A percentile compares a stretch with the other conserved stretches of the same genome.
Evolutionary conservation across 2,113 vertebrate genomes (phyloP).

Genomic region (Aptenodytes patagonicus): DNA sequence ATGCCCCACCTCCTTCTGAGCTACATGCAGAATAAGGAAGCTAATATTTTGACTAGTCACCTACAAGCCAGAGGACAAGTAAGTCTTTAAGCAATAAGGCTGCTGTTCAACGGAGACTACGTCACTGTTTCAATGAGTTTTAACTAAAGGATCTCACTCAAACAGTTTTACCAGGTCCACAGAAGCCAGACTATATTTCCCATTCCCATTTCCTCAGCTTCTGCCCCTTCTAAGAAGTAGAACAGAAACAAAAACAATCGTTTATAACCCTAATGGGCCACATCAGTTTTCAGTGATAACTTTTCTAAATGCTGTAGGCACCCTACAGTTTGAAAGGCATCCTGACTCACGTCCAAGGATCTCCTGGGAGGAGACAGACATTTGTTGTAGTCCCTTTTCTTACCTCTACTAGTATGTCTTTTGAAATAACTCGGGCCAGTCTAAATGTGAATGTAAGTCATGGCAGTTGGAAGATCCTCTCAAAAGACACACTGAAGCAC

Average conservation of each 20-base stretch:
- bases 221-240: not conserved
- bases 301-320: not conserved
- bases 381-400: not conserved
- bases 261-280: not conserved
- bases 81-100: not conserved
- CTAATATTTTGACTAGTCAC: not conserved
- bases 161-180: not conserved
- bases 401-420: not conserved
- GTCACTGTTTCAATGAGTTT: not conserved
- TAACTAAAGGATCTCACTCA: not conserved
- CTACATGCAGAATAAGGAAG: not conserved
- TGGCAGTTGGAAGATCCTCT: not conserved
- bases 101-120: not conserved
- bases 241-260: not conserved
- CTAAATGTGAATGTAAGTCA: not conserved
- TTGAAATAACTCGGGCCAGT: not conserved
- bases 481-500: not conserved
- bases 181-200: not conserved
- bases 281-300: not conserved
- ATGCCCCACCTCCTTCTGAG: not conserved
- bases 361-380: not conserved
- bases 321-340: not conserved
- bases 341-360: not conserved
- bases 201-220: not conserved
- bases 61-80: not conserved